These are phyloP conservation scores for Pinna nobilis DNA, from an alignment of 1,140 invertebrate genomes.

Conservation along the genomic window DNA sequence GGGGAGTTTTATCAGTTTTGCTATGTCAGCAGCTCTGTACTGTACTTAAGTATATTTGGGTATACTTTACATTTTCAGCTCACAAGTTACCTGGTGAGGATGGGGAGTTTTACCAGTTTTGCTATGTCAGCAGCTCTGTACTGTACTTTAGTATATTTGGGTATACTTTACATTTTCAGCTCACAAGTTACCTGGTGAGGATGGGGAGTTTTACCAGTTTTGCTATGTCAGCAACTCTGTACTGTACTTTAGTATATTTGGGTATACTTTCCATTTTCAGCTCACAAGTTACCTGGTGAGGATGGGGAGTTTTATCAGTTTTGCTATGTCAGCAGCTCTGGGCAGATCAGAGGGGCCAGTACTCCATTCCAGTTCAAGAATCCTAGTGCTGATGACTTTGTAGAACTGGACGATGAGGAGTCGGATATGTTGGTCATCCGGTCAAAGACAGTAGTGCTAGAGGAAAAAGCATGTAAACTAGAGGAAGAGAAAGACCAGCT, in stretches of 20 bases:
- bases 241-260: slow-evolving; percentile 30
- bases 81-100: no score
- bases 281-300: slow-evolving; percentile 70
- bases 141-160: no score
- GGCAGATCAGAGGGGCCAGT: slow-evolving; percentile 72
- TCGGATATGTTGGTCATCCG: slow-evolving; percentile 70
- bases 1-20: slow-evolving; percentile 75
- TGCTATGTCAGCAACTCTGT: slow-evolving; percentile 70
- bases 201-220: slow-evolving; percentile 76
- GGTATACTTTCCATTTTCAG: slow-evolving; percentile 46
- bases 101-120: no score
- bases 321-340: slow-evolving; percentile 69
- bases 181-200: slow-evolving; percentile 70
- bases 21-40: slow-evolving; percentile 67
- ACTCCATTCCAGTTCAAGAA: slow-evolving; percentile 73
- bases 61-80: no score
- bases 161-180: no score
- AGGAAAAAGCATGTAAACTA: slow-evolving; percentile 59
- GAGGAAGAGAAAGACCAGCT: slow-evolving; percentile 49
- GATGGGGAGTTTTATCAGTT: slow-evolving; percentile 76
- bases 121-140: no score
- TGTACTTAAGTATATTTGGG: no score
- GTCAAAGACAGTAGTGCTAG: slow-evolving; percentile 60
- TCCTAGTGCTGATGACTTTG: slow-evolving; percentile 68
- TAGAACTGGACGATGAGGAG: slow-evolving; percentile 70